A percentile compares a stretch with the other conserved stretches of the same genome.
Evolutionary conservation across 2,113 vertebrate species (phyloP).

Genomic region (Rhipidura dahli): DNA sequence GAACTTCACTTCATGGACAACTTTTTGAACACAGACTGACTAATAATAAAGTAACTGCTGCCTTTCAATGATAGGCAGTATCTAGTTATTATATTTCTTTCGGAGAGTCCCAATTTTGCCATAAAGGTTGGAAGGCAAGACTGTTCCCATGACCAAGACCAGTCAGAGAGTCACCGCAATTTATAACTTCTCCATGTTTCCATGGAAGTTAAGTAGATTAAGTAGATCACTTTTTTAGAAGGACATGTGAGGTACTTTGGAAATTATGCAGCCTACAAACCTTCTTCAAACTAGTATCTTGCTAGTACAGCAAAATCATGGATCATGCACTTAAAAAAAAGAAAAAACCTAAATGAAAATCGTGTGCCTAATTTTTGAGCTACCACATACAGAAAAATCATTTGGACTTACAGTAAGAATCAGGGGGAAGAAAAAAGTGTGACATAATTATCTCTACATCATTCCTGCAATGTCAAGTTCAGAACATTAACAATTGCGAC

Average conservation of each 20-base stretch:
- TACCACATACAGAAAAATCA: background rate
- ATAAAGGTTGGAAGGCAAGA: background rate
- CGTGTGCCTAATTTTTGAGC: background rate
- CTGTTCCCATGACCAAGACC: background rate
- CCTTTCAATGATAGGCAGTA: background rate
- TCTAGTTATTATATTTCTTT: background rate
- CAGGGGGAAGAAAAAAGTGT: fast-evolving
- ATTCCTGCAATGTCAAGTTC: background rate
- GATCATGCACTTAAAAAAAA: too few relatives aligned
- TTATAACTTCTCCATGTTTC: background rate
- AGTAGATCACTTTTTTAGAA: background rate
- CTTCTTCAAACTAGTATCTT: background rate
- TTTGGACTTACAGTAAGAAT: background rate
- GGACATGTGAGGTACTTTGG: background rate
- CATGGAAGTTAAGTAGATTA: background rate
- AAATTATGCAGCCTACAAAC: background rate
- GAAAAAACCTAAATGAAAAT: too few relatives aligned
- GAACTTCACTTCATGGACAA: background rate
- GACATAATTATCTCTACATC: background rate
- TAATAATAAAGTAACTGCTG: background rate
- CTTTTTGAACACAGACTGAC: background rate
- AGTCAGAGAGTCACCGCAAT: background rate
- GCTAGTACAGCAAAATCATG: background rate
- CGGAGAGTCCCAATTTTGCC: background rate
- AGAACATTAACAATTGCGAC: background rate